Conservation (phyloP, 2,113 vertebrate genomes). For the Dromaius novaehollandiae region DNA sequence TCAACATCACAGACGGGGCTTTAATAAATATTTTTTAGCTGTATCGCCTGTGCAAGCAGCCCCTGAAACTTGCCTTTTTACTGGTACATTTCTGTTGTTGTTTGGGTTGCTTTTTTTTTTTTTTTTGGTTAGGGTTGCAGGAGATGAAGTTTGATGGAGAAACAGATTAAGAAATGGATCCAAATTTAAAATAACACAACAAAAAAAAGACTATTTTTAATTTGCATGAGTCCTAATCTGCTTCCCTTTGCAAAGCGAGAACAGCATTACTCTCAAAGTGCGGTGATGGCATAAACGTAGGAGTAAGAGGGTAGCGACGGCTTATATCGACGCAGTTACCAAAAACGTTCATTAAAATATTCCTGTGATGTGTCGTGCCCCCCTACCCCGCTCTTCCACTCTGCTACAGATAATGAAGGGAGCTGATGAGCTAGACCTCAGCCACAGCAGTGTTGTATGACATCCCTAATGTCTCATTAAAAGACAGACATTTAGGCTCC, state of each 20-base stretch:
- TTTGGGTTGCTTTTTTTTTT: not conserved
- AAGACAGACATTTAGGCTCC: not conserved
- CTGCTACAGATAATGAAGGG: not conserved
- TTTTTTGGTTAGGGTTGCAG: not conserved
- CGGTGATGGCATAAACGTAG: not conserved
- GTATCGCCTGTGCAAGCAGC: not conserved
- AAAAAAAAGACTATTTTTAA: not conserved
- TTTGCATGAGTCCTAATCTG: not conserved
- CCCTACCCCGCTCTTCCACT: not conserved
- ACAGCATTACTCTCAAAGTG: not conserved
- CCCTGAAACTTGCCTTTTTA: not conserved
- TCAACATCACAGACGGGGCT: not conserved
- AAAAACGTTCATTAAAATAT: not conserved
- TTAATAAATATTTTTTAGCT: not conserved
- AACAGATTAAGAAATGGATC: not conserved
- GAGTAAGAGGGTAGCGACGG: not conserved
- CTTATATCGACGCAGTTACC: not conserved
- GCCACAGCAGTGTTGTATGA: fast-evolving
- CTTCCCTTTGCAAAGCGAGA: not conserved
- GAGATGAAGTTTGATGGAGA: not conserved
- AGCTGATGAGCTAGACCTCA: not conserved
- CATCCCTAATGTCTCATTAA: not conserved
- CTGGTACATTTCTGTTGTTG: not conserved
- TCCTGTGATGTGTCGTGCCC: not conserved
- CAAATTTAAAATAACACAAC: not conserved